These are phyloP conservation scores for Marronus borbonicus DNA, from an alignment of 2,888 invertebrate species.

Conservation along the genomic window DNA sequence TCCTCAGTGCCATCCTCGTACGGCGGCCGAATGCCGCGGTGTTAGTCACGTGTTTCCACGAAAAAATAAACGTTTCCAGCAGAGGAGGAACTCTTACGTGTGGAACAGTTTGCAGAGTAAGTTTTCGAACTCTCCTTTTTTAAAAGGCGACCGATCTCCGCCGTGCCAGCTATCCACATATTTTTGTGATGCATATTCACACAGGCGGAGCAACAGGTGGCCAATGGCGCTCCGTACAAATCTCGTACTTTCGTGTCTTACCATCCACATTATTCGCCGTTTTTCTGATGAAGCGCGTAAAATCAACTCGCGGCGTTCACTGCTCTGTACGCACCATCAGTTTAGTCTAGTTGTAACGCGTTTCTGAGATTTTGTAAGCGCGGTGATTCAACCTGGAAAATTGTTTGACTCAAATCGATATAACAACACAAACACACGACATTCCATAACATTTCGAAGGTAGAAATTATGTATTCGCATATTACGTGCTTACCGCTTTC, in stretches of 20 bases:
- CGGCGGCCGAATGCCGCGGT: constrained; percentile 37
- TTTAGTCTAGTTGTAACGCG: constrained; percentile 7
- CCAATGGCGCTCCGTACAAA: constrained; percentile 59
- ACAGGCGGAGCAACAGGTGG: constrained; percentile 69
- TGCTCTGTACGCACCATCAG: neutral
- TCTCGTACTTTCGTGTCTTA: constrained; percentile 25
- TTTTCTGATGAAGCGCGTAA: constrained; percentile 20
- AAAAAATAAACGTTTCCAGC: constrained; percentile 58
- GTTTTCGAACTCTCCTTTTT: constrained; percentile 56
- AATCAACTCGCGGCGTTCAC: constrained; percentile 1
- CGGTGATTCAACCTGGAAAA: constrained; percentile 56
- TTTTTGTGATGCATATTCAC: constrained; percentile 57
- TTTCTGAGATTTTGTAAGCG: constrained; percentile 10
- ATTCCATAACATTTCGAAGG: constrained; percentile 45
- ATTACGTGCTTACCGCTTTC: constrained; percentile 32
- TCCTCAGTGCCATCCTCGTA: constrained; percentile 15
- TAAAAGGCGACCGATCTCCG: too few relatives aligned
- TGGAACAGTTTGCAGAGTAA: constrained; percentile 66
- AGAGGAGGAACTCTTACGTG: constrained; percentile 61
- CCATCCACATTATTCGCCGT: neutral
- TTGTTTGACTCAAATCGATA: constrained; percentile 61
- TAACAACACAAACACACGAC: constrained; percentile 47
- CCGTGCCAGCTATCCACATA: neutral
- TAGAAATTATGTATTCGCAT: constrained; percentile 23
- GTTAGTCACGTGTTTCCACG: constrained; percentile 52